Percentiles rank a stretch among this genome's conserved stretches.
phyloP scores from a whole-genome alignment of 2,888 invertebrate genomes.

The Dynastes grantii region DNA sequence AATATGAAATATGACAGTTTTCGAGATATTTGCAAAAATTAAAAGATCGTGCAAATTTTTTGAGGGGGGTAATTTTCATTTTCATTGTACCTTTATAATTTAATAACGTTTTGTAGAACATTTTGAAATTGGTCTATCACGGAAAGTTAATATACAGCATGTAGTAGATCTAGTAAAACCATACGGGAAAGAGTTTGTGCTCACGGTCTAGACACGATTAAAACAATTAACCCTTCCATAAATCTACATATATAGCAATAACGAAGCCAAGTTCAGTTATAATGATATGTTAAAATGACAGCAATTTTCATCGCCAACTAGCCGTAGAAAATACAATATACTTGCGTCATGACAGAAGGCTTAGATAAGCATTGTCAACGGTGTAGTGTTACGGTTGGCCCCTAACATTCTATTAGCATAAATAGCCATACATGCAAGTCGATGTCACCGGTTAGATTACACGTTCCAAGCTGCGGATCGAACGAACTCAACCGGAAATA shows the following conservation, averaged over 20 bases:
- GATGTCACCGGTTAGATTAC: conserved; percentile 39
- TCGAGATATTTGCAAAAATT: too few species aligned
- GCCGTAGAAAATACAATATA: conserved; percentile 59
- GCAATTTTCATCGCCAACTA: conserved; percentile 59
- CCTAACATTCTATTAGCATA: conserved; percentile 15
- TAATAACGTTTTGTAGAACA: too few species aligned
- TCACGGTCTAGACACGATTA: not conserved
- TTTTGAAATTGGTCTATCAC: too few species aligned
- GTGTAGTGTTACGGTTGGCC: conserved; percentile 34
- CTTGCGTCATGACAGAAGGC: conserved; percentile 52
- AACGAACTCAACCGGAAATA: conserved; percentile 67
- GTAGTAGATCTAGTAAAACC: too few species aligned
- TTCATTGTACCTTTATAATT: too few species aligned
- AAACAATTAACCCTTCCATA: conserved; percentile 20
- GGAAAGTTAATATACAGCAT: too few species aligned
- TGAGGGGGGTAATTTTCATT: too few species aligned
- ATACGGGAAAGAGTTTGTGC: too few species aligned
- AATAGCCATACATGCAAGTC: conserved; percentile 40
- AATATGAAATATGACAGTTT: too few species aligned
- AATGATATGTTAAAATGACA: conserved; percentile 47
- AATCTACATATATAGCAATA: not conserved
- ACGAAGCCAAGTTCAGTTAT: conserved; percentile 46
- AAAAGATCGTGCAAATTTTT: too few species aligned
- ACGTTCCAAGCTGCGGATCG: conserved; percentile 53
- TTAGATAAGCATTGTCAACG: conserved; percentile 52